phyloP scores from a whole-genome alignment of 2,113 vertebrate genomes.

The Myotis yumanensis region DNA sequence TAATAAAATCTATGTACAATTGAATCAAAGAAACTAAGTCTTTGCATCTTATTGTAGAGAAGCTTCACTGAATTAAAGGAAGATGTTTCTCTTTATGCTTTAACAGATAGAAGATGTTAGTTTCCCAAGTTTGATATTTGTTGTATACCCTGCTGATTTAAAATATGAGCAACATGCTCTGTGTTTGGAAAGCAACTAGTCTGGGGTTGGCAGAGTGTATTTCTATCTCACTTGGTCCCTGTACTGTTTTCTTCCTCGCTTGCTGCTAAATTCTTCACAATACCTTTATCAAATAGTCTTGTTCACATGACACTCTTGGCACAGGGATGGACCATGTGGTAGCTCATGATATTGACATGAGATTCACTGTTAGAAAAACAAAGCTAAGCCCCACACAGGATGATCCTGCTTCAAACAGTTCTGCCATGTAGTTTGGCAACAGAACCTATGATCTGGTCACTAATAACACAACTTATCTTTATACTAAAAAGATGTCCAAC shows the following conservation, averaged over 20 bases:
- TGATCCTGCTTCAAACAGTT: background rate
- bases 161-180: slow-evolving; percentile 44
- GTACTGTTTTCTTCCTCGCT: background rate
- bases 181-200: slow-evolving; percentile 30
- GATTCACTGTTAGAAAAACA: background rate
- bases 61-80: background rate
- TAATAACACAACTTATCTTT: slow-evolving; percentile 36
- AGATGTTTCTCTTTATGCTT: slow-evolving; percentile 26
- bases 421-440: background rate
- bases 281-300: background rate
- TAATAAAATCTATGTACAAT: background rate
- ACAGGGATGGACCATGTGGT: background rate
- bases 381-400: background rate
- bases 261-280: slow-evolving; percentile 10
- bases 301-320: background rate
- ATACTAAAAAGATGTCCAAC: background rate
- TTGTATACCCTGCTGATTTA: slow-evolving; percentile 31
- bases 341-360: background rate
- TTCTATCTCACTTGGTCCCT: background rate
- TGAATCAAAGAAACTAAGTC: background rate
- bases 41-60: background rate
- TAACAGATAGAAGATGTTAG: background rate
- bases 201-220: background rate
- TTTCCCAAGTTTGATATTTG: slow-evolving; percentile 17
- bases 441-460: background rate